These are phyloP conservation scores for Melitaea athalia DNA, from an alignment of 2,888 invertebrate species.

Conservation along the genomic window DNA sequence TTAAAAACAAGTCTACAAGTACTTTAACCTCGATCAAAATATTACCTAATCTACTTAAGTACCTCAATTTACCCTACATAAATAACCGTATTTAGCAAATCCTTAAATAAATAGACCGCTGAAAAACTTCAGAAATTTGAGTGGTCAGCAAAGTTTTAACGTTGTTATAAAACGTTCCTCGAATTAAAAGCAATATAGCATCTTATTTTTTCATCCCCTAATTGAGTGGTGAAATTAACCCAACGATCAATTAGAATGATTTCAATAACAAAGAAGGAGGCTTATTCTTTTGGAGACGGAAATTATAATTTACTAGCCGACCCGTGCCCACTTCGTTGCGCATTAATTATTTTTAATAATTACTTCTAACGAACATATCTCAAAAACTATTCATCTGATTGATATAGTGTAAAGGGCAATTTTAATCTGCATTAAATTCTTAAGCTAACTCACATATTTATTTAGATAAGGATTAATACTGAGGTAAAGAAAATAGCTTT, in stretches of 20 bases:
- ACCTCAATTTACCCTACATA: not conserved
- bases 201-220: slow-evolving; percentile 22
- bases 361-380: too few species aligned
- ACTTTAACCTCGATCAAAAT: not conserved
- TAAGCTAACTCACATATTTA: too few species aligned
- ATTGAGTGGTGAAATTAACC: slow-evolving; percentile 33
- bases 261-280: slow-evolving; percentile 38
- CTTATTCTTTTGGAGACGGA: slow-evolving; percentile 21
- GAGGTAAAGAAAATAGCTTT: too few species aligned
- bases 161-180: not conserved
- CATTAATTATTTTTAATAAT: too few species aligned
- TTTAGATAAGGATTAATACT: too few species aligned
- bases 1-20: not conserved
- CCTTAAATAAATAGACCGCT: slow-evolving; percentile 16
- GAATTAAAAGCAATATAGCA: slow-evolving; percentile 8
- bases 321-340: slow-evolving; percentile 8
- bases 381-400: too few species aligned
- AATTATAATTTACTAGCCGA: slow-evolving; percentile 35
- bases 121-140: slow-evolving; percentile 13
- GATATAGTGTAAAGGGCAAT: too few species aligned
- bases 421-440: too few species aligned
- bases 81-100: slow-evolving; percentile 2
- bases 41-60: not conserved
- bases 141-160: slow-evolving; percentile 17
- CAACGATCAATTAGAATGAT: slow-evolving; percentile 34